Base-by-base conservation (phyloP, 2,113 vertebrate species). In the Chauna torquata region DNA sequence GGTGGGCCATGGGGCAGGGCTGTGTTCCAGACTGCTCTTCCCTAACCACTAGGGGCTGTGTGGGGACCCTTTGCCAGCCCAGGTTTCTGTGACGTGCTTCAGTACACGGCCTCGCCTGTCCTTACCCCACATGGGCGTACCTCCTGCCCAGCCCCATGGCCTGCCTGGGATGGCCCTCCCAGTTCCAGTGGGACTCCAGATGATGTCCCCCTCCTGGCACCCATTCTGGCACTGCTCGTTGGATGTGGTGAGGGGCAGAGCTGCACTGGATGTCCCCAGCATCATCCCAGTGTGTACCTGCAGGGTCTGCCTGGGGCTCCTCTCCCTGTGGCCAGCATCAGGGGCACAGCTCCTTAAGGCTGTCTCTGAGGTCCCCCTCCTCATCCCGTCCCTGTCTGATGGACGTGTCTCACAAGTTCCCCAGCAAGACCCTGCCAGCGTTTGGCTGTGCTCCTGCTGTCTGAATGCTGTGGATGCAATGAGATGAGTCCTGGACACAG, bases 361-460 rank as follows among this genome's bases (percentile, higher is more conserved):
- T 94, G 80, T 25, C 59, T 78, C 30, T 62, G 50, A 74, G 34
- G 19, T 96, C n/a, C 19, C 9, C 3, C 4, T 64, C 22, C 50
- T 70, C 12, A 1, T 90, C 24, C 36, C 36, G 30, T 27, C 7
- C 1, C 28, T 86, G 11, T 52, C 44, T 78, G 64, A 62, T 47
- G 30, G 32, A 8, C 36, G n/a, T 12, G n/a, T 58, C 30, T 49
- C 0, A 0, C 0, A 0, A 50, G 28, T 64, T 4, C 55, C 71
- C 40, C 24, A 6, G 2, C 27, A 49, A 58, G 59, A 59, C 23
- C 8, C 11, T 82, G 50, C n/a, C n/a, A n/a, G 42, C 12, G 9
- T 72, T 91, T 88, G 24, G 36, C 30, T 16, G n/a, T 27, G 5
- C 32, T 85, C 40, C 57, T 0, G 4, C 36, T 81, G 40, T 59